phyloP scores from a whole-genome alignment of 2,888 invertebrate species.

The Limnephilus auricula region DNA sequence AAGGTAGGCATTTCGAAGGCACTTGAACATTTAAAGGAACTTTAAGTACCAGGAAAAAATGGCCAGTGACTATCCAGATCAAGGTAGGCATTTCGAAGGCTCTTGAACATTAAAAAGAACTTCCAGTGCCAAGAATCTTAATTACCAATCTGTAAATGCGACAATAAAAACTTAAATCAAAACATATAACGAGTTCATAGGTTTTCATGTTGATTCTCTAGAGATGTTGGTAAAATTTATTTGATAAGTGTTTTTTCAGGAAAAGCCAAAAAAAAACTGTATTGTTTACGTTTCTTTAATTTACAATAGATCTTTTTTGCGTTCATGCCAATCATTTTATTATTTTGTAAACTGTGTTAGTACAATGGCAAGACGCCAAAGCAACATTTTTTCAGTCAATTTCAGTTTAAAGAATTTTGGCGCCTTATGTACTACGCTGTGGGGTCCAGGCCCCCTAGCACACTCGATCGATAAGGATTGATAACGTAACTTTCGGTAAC shows the following conservation, averaged over 20 bases:
- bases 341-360: neutral
- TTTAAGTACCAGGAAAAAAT: too few relatives aligned
- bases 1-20: too few relatives aligned
- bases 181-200: neutral
- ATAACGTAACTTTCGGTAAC: too few relatives aligned
- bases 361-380: neutral
- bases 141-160: too few relatives aligned
- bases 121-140: too few relatives aligned
- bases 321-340: neutral
- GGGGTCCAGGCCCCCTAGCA: too few relatives aligned
- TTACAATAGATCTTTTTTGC: neutral
- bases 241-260: neutral
- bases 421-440: neutral
- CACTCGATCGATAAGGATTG: too few relatives aligned
- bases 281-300: neutral
- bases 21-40: too few relatives aligned
- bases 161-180: too few relatives aligned
- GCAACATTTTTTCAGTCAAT: neutral
- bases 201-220: neutral
- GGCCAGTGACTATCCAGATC: too few relatives aligned
- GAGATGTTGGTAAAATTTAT: neutral
- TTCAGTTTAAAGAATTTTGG: neutral
- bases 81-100: too few relatives aligned
- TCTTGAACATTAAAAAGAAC: too few relatives aligned
- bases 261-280: neutral